Evolutionary conservation across 2,797 vertebrate genomes (phyloP).

Genomic region (Phrynocephalus guinanensis): DNA sequence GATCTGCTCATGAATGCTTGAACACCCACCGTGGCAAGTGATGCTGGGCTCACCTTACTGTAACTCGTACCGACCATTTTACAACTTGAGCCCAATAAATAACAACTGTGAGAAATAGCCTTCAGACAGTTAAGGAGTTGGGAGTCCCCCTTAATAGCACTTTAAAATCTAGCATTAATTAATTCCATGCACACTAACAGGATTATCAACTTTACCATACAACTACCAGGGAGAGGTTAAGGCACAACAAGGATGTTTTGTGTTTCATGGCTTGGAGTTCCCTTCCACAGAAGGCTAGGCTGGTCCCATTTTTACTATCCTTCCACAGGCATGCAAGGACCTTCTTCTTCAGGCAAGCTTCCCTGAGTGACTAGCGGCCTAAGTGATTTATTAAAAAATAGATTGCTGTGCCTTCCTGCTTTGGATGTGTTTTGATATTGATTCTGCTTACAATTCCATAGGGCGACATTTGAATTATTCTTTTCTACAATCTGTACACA

Average conservation of each 20-base stretch:
- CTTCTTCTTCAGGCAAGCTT: too few species aligned
- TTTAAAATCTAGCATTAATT: constrained; percentile 75
- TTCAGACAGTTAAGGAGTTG: constrained; percentile 74
- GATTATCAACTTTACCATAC: constrained; percentile 75
- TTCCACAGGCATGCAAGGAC: too few species aligned
- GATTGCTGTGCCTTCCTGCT: too few species aligned
- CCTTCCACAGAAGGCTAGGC: too few species aligned
- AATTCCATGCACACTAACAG: constrained; percentile 74
- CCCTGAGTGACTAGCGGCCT: too few species aligned
- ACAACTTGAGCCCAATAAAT: constrained; percentile 76
- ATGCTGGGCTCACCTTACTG: constrained; percentile 66
- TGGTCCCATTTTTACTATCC: too few species aligned
- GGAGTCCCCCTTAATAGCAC: constrained; percentile 74
- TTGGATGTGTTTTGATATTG: too few species aligned
- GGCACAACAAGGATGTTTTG: constrained; percentile 63
- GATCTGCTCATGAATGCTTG: constrained; percentile 47
- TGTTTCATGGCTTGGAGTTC: constrained; percentile 58
- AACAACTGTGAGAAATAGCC: constrained; percentile 74
- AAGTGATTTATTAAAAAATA: too few species aligned
- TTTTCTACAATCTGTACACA: too few species aligned
- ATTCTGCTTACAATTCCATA: too few species aligned
- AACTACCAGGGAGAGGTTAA: constrained; percentile 66
- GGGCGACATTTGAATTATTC: too few species aligned
- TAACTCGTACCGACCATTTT: constrained; percentile 73
- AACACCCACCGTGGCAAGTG: constrained; percentile 72